Evolutionary conservation across 2,888 invertebrate species (phyloP).

Genomic region (Trichogramma evanescens): DNA sequence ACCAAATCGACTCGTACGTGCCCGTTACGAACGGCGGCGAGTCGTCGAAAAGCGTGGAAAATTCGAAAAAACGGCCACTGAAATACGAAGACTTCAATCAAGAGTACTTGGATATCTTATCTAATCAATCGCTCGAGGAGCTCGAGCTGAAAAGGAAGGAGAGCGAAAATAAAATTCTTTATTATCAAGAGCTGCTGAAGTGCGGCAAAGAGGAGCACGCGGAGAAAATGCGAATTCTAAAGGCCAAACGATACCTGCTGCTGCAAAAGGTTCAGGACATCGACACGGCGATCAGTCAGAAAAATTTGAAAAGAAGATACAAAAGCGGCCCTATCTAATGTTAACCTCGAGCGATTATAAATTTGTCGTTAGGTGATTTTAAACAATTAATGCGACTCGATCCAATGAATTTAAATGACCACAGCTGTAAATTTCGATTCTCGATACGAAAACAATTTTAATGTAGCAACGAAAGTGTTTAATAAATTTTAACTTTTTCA

Average conservation of each 20-base stretch:
- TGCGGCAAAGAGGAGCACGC: conserved; percentile 12
- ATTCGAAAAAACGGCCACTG: background rate
- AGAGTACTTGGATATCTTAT: background rate
- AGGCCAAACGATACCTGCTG: background rate
- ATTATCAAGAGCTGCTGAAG: conserved; percentile 8
- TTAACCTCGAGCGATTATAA: no score
- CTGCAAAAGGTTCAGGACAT: conserved; percentile 10
- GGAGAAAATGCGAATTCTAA: conserved; percentile 19
- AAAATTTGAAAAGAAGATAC: conserved; percentile 11
- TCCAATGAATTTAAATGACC: no score
- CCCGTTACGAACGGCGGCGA: no score
- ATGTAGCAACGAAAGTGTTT: no score
- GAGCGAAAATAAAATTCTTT: conserved; percentile 14
- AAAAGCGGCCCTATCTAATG: conserved; percentile 18
- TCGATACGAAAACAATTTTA: no score
- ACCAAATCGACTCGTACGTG: no score
- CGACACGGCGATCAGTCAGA: conserved; percentile 13
- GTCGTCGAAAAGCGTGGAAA: no score
- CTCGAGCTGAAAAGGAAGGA: conserved; percentile 16
- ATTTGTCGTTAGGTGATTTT: no score
- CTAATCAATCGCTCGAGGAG: conserved; percentile 3
- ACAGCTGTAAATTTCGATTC: no score
- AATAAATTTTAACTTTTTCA: no score
- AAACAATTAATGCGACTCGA: no score
- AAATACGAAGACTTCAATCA: conserved; percentile 5